phyloP scores from a whole-genome alignment of 2,113 vertebrate species.

The Mesocricetus auratus region DNA sequence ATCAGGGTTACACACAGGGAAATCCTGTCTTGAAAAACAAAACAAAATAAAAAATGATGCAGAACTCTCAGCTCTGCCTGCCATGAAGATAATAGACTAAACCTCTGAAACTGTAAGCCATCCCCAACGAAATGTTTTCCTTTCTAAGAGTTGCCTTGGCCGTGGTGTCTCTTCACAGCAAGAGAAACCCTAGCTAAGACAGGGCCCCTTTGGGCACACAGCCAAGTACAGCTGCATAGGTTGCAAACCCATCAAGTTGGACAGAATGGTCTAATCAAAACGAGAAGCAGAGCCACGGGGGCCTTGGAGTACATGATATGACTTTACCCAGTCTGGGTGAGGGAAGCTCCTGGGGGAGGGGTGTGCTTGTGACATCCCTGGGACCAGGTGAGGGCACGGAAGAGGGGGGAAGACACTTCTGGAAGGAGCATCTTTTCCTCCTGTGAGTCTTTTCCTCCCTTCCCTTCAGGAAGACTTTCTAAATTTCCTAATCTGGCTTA shows the following conservation, averaged over 20 bases:
- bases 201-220: background rate
- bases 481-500: background rate
- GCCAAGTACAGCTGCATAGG: background rate
- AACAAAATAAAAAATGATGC: background rate
- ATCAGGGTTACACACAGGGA: background rate
- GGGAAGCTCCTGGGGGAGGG: background rate
- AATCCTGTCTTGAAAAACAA: background rate
- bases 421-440: background rate
- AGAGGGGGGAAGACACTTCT: background rate
- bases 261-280: background rate
- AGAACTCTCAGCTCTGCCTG: background rate
- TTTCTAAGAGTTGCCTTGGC: background rate
- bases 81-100: background rate
- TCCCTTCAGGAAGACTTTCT: background rate
- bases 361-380: background rate
- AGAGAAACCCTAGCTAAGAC: background rate
- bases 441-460: background rate
- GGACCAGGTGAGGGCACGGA: background rate
- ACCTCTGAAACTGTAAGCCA: background rate
- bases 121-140: background rate
- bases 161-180: background rate
- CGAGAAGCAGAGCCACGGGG: background rate
- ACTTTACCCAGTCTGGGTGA: background rate
- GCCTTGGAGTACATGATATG: background rate
- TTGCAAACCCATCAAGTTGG: background rate